A percentile compares a stretch with the other conserved stretches of the same genome.
Conservation (phyloP, 2,888 invertebrate species). For the Acleris sparsana region DNA sequence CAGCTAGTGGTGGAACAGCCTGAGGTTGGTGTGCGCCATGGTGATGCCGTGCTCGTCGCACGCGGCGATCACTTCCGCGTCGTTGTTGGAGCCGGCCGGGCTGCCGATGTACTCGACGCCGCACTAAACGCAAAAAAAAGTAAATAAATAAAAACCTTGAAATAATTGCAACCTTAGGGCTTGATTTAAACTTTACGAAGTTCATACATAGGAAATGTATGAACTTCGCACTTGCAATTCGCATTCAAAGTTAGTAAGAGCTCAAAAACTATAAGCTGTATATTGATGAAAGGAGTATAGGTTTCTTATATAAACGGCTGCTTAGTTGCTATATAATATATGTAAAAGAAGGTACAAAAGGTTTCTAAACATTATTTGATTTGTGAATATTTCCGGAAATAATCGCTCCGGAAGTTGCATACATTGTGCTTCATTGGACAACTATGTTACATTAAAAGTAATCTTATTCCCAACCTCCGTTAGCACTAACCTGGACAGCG, state of each 20-base stretch:
- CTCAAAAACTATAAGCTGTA: not conserved
- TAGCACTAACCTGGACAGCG: conserved; percentile 88
- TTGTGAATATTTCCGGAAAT: too few relatives aligned
- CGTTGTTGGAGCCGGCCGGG: conserved; percentile 97
- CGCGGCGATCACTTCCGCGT: conserved; percentile 93
- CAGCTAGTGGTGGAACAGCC: conserved; percentile 96
- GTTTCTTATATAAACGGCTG: too few relatives aligned
- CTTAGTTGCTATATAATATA: too few relatives aligned
- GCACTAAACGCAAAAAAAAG: conserved; percentile 83
- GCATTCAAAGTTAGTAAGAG: not conserved
- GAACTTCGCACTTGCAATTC: too few relatives aligned
- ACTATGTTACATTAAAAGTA: not conserved
- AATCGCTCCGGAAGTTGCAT: too few relatives aligned
- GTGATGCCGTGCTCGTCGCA: conserved; percentile 96
- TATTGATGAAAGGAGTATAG: too few relatives aligned
- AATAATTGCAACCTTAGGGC: too few relatives aligned
- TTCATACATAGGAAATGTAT: too few relatives aligned
- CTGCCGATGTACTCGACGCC: conserved; percentile 97
- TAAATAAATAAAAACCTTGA: not conserved
- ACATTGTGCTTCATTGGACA: too few relatives aligned
- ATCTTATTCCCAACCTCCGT: not conserved
- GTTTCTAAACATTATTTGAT: too few relatives aligned
- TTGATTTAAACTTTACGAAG: too few relatives aligned
- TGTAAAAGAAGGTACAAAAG: too few relatives aligned
- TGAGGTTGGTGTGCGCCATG: conserved; percentile 93